These are phyloP conservation scores for Glaucomys volans DNA, from an alignment of 2,113 vertebrate species.

Conservation along the genomic window DNA sequence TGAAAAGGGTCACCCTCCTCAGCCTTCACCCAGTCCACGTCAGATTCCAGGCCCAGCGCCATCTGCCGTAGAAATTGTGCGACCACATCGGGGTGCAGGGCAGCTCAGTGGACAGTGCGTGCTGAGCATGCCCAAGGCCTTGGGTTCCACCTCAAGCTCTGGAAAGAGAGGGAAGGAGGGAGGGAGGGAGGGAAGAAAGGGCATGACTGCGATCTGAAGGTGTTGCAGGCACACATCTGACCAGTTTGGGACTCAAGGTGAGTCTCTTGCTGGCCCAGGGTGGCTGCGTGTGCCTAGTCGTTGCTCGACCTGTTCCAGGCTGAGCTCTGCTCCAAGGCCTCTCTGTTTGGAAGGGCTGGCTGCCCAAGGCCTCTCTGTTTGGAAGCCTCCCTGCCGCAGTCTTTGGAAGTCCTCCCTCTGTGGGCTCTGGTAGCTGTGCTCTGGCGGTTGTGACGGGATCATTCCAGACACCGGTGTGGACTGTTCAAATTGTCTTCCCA, in stretches of 20 bases:
- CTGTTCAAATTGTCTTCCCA: not conserved
- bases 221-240: rapidly evolving
- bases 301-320: not conserved
- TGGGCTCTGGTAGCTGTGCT: not conserved
- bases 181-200: not conserved
- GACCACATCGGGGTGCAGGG: too few relatives aligned
- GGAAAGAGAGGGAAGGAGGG: too few relatives aligned
- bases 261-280: rapidly evolving
- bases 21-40: too few relatives aligned
- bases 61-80: too few relatives aligned
- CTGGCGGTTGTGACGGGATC: not conserved
- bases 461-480: rapidly evolving
- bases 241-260: not conserved
- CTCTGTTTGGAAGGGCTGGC: rapidly evolving
- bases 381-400: too few relatives aligned
- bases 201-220: not conserved
- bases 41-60: too few relatives aligned
- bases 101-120: too few relatives aligned
- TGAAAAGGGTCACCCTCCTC: not conserved
- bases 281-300: not conserved
- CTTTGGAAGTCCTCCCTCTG: too few relatives aligned
- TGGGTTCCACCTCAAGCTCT: too few relatives aligned
- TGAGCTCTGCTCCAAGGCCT: not conserved
- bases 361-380: too few relatives aligned
- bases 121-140: too few relatives aligned